Evolutionary conservation across 1,140 invertebrate genomes (phyloP), one percentile per base, ranked within the genome.

Genomic region (Onthophagus taurus): DNA sequence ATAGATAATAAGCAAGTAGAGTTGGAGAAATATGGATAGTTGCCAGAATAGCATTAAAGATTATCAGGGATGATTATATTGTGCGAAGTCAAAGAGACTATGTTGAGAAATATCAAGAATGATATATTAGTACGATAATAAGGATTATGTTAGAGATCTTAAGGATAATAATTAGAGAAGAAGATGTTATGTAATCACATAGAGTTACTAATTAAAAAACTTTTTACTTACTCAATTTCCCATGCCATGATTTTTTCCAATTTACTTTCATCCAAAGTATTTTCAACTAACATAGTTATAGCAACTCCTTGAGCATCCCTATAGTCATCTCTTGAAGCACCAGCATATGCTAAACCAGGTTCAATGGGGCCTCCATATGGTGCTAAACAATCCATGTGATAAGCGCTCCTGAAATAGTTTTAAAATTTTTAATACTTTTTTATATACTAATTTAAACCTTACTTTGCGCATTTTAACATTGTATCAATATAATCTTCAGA

Each of bases 281-380:
- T 89, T 43, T 76, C 75, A 1, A 90, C 76, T 4, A 90, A 60
- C 54, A 88, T 83, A 7, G 89, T 89, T 34, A 92, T 64, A 14
- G 87, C 69, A 13, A 92, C 57, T 0, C 78, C 81, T 9, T 67
- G 75, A 5, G 85, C 75, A 42, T 71, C 64, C 29, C 66, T 63
- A 42, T 73, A 77, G 50, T 74, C 65, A 0, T 58, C 49, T 50
- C 71, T 52, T 11, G 63, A 65, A 12, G 57, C 62, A 21, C 87
- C 89, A 19, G 87, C 90, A 6, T 93, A 67, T 2, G 78, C 77
- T 31, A 91, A 68, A 52, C 78, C 82, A 0, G 89, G 86, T 53
- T 85, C 76, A 16, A 91, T 72, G n/a, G 89, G 89, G 11, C 85
- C 89, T 8, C 89, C 89, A 69, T 81, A 94, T 0, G 75, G 66